Conservation (phyloP, 2,888 invertebrate species). For the Ophion ellenae region DNA sequence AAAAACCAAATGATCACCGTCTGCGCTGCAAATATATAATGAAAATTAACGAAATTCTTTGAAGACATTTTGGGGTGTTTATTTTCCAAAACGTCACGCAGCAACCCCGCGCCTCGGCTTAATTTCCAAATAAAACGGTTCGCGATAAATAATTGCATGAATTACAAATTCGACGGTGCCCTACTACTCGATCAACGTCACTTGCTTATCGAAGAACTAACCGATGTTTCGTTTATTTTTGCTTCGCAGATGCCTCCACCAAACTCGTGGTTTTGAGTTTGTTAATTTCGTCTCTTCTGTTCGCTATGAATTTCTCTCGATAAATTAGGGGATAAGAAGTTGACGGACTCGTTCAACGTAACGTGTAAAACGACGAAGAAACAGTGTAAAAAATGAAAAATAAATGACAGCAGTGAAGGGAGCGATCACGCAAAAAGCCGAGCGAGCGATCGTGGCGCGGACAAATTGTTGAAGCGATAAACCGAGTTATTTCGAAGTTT, state of each 20-base stretch:
- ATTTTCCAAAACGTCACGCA: not conserved
- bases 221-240: not conserved
- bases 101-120: not conserved
- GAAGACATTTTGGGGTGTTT: not conserved
- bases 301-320: constrained; percentile 6
- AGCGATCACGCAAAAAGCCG: constrained; percentile 25
- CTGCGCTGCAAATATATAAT: not conserved
- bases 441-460: constrained; percentile 48
- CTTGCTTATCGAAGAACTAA: not conserved
- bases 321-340: not conserved
- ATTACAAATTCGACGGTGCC: not conserved
- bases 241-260: constrained; percentile 44
- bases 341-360: not conserved
- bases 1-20: too few relatives aligned
- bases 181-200: not conserved
- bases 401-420: constrained; percentile 16
- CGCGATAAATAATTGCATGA: not conserved
- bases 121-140: not conserved
- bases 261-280: constrained; percentile 34
- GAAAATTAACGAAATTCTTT: not conserved
- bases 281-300: constrained; percentile 26
- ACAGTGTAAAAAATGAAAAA: constrained; percentile 7
- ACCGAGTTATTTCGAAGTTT: constrained; percentile 65
- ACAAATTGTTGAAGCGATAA: constrained; percentile 69
- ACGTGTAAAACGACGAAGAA: not conserved